A percentile compares a stretch with the other conserved stretches of the same genome.
These are phyloP conservation scores for Adelges cooleyi DNA, from an alignment of 1,140 invertebrate species.

Conservation along the genomic window DNA sequence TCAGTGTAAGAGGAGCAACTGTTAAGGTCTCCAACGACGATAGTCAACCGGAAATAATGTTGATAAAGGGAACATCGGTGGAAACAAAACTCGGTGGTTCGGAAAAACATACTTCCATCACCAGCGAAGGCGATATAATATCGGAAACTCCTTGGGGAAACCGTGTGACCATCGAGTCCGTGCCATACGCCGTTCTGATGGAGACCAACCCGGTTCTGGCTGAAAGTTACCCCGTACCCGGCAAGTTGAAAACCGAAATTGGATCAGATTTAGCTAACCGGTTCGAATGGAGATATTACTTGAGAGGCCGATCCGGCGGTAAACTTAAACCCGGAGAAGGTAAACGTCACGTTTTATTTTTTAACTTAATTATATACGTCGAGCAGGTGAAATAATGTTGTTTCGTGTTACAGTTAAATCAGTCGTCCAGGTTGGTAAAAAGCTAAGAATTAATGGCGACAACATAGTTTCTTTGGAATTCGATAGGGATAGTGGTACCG, in stretches of 20 bases:
- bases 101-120: constrained; percentile 63
- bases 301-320: constrained; percentile 39
- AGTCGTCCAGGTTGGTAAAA: constrained; percentile 68
- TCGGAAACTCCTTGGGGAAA: constrained; percentile 71
- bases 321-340: constrained; percentile 31
- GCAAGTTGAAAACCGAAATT: constrained; percentile 77
- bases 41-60: constrained; percentile 64
- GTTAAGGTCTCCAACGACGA: constrained; percentile 74
- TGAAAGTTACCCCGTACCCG: constrained; percentile 80
- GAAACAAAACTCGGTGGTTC: constrained; percentile 63
- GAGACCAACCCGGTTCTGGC: constrained; percentile 72
- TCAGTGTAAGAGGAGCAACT: constrained; percentile 75
- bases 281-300: constrained; percentile 89
- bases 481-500: constrained; percentile 75
- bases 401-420: constrained; percentile 43
- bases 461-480: constrained; percentile 85
- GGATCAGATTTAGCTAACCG: constrained; percentile 81
- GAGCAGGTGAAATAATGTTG: constrained; percentile 44
- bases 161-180: constrained; percentile 69
- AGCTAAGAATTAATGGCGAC: constrained; percentile 78
- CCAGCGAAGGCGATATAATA: constrained; percentile 69
- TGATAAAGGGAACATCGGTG: constrained; percentile 78
- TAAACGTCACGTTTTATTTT: neutral
- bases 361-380: constrained; percentile 5
- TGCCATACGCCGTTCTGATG: constrained; percentile 68